Evolutionary conservation across 2,797 vertebrate species (phyloP), one percentile per base, ranked within the genome.

Genomic region (Sparus aurata): DNA sequence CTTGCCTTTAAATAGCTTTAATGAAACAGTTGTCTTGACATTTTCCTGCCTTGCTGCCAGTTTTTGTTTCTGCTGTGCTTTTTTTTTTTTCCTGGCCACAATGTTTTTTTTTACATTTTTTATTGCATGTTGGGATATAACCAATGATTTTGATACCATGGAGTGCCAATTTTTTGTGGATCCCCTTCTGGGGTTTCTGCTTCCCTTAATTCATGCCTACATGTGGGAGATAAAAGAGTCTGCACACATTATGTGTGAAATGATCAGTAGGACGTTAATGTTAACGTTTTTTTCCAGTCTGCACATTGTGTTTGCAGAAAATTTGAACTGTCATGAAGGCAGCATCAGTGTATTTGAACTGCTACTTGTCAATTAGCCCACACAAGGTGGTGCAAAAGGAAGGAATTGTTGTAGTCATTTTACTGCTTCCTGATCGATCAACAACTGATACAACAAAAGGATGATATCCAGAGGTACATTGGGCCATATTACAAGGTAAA

Each of bases 261-360:
- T 79, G 77, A 77, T 73, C 85, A 82, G 83, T 82, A 55, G 88
- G 87, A 87, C 77, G 85, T 83, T 80, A 54, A 87, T 83, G 47
- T 47, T 41, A 65, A 64, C 47, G n/a, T 38, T 67, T 38, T 69
- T 49, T 77, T 67, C 41, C 59, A 74, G 63, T 62, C 52, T 83
- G 52, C 57, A 67, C 75, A 80, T 80, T 82, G 34, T 65, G 61
- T 86, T 89, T 80, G 77, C 79, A 75, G 71, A 73, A 83, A 87
- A 87, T 85, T 1, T 45, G 65, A 81, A 80, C 60, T 85, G 86
- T 87, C 83, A 38, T 75, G 41, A 79, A 84, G 69, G 75, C 76
- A 76, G 47, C 25, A 7, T 58, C n/a, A 11, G 57, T 67, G 61
- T 52, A 69, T 79, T 70, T 62, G 61, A 82, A 62, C 25, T 18